Base-by-base conservation (phyloP, 2,113 vertebrate genomes). In the Malurus alboscapulatus region DNA sequence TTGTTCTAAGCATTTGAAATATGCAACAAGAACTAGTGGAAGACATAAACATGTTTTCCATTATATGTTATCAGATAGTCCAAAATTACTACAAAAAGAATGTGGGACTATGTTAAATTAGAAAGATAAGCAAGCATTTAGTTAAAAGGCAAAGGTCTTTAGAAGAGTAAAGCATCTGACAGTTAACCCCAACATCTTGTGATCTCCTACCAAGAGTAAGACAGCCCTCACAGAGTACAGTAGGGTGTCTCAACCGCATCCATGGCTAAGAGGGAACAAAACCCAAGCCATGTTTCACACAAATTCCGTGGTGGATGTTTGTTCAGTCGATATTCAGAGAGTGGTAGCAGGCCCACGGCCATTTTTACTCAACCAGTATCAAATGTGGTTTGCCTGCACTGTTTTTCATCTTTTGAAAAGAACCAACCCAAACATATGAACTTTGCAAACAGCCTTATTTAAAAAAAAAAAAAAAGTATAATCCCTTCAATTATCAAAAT, bases 1-100 rank as follows among this genome's bases (percentile, higher is more conserved):
- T 98, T 98, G 98, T 98, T 98, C 98, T 98, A 98, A 98, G 98
- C 98, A 98, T 98, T 98, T 98, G 97, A 98, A 98, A 98, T 98
- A 98, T 98, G 97, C 97, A 97, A 97, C 95, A 97, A 97, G 97
- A 98, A 97, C 96, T 94, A 71, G 95, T 94, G 94, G 97, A 97
- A 98, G 97, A 97, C 97, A 97, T 97, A 98, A 98, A 98, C 98
- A 98, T 98, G 97, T 98, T 98, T 98, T 98, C 97, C 97, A 98
- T 98, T 98, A 98, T 98, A 97, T 97, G 97, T 97, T 98, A 98
- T 98, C 98, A 98, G 98, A 98, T 98, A 98, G 97, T 96, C 96
- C 97, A 97, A 98, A 98, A 98, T 98, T 98, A 97, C 98, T 98
- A 97, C 97, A 97, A 98, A 98, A 98, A 98, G 96, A 98, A 98